These are phyloP conservation scores for Catamblyrhynchus diadema DNA, from an alignment of 2,797 vertebrate genomes.

Conservation along the genomic window DNA sequence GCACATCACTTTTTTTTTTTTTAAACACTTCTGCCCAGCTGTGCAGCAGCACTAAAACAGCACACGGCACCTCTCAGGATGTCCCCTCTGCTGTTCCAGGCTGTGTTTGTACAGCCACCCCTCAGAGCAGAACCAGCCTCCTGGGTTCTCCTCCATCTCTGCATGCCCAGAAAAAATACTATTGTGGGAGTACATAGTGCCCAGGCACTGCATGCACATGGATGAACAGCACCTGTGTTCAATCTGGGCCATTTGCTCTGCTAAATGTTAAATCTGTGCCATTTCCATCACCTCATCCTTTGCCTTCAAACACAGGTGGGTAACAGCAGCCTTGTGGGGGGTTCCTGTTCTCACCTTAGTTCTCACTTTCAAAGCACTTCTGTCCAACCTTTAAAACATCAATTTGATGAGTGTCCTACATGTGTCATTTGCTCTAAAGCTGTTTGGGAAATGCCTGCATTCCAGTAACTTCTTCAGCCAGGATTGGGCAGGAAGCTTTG, in stretches of 20 bases:
- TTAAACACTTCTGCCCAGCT: neutral
- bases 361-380: neutral
- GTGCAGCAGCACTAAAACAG: neutral
- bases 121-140: neutral
- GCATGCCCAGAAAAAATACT: neutral
- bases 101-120: neutral
- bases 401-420: accelerated
- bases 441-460: neutral
- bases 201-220: accelerated
- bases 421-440: neutral
- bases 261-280: neutral
- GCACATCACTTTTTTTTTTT: neutral
- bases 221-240: neutral
- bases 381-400: neutral
- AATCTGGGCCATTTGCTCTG: neutral
- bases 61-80: accelerated
- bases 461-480: neutral
- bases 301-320: neutral
- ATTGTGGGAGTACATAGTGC: accelerated
- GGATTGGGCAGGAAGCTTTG: neutral
- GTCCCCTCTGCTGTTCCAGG: neutral
- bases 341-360: neutral
- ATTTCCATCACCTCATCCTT: neutral
- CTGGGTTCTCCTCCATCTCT: neutral
- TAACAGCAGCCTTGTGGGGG: accelerated